Base-by-base conservation (phyloP, 2,888 invertebrate genomes). In the Noctua fimbriata region DNA sequence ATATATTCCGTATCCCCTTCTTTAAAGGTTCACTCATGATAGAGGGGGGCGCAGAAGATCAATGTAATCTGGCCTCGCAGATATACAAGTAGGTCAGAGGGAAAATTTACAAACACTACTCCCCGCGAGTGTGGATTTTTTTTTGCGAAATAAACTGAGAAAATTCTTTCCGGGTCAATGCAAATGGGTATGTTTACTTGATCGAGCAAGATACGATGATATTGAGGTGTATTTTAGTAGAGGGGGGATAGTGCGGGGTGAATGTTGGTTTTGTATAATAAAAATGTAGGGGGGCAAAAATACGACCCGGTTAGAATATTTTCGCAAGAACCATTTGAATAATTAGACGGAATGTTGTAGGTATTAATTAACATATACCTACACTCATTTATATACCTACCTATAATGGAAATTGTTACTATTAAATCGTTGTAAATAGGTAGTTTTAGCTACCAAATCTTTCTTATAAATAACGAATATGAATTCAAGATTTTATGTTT, bases 101-200 rank as follows among this genome's bases (percentile, higher is more conserved):
- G 96, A 96, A 96, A 96, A 95, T 96, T 96, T 96, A 96, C 96
- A 96, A 96, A 96, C 95, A 96, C 95, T 95, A 96, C 94, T 94
- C 93, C 90, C 90, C 79, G 91, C 90, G 92, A 93, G 92, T 93
- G 94, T 93, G 92, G 93, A 92, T 93, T 95, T 95, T 95, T 77
- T 95, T 95, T 95, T 93, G 89, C 90, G 91, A 94, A 95, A 95
- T 94, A 94, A 95, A 94, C 90, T 89, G 92, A 92, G 92, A 92
- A 92, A 93, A 93, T 92, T 91, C 91, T 95, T 96, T 95, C 94
- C 94, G 94, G 95, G 94, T 95, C 95, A 96, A 94, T 94, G 96
- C 93, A 94, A 95, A 95, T 95, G 92, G 93, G 93, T 91, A 90
- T 94, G 93, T 94, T 94, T 93, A 94, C 94, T 92, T 90, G 90